A percentile compares a stretch with the other conserved stretches of the same genome.
Conservation (phyloP, 2,113 vertebrate species). For the human region GRCh38 chr17:33636001-33636500, state of each 20-base stretch:
- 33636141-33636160: not conserved
- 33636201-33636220: not conserved
- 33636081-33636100: not conserved
- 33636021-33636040: not conserved
- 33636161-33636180: not conserved
- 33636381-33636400: not conserved
- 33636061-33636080: not conserved
- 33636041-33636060: slow-evolving; percentile 28
- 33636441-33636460: not conserved
- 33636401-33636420: slow-evolving; percentile 17
- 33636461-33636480: not conserved
- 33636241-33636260: not conserved
- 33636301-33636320: not conserved
- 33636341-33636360: not conserved
- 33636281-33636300: not conserved
- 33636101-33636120: not conserved
- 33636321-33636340: not conserved
- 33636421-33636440: slow-evolving; percentile 21
- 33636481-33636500: not conserved
- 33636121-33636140: not conserved
- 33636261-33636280: not conserved
- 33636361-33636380: not conserved
- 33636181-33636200: not conserved
- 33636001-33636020: not conserved
- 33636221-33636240: not conserved